Conservation (phyloP, 2,113 vertebrate genomes). For the Illadopsis cleaveri region DNA sequence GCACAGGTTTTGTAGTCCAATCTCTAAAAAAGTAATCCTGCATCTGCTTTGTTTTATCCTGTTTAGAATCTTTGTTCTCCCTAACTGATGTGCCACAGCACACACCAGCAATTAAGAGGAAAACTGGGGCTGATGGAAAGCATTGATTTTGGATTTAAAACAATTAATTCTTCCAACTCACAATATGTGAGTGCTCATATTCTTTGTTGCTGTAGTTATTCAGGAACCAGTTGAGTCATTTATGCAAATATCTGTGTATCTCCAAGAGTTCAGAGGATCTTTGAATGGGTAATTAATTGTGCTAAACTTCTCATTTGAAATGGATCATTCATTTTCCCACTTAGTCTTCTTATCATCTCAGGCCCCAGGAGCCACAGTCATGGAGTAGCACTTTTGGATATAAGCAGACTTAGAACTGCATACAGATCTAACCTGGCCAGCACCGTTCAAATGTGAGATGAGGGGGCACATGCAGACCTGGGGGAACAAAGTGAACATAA, state of each 20-base stretch:
- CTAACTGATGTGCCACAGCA: background rate
- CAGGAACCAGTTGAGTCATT: background rate
- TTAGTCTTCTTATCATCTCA: background rate
- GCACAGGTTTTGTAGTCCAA: background rate
- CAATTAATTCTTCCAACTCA: background rate
- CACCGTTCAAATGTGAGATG: background rate
- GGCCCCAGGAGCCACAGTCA: background rate
- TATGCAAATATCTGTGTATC: background rate
- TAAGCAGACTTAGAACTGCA: background rate
- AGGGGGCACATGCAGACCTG: fast-evolving
- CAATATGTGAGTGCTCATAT: background rate
- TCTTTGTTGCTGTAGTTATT: background rate
- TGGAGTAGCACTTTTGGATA: fast-evolving
- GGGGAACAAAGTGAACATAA: background rate
- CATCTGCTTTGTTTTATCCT: background rate
- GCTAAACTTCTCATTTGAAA: background rate
- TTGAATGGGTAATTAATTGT: background rate
- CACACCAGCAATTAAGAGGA: background rate
- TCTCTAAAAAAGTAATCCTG: background rate
- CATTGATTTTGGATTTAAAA: background rate
- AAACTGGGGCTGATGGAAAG: background rate
- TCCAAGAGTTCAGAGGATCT: background rate
- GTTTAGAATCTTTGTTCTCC: background rate
- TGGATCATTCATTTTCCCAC: background rate
- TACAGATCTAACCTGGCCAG: background rate